These are phyloP conservation scores for Shinisaurus crocodilurus DNA, from an alignment of 2,113 vertebrate species.

Conservation along the genomic window DNA sequence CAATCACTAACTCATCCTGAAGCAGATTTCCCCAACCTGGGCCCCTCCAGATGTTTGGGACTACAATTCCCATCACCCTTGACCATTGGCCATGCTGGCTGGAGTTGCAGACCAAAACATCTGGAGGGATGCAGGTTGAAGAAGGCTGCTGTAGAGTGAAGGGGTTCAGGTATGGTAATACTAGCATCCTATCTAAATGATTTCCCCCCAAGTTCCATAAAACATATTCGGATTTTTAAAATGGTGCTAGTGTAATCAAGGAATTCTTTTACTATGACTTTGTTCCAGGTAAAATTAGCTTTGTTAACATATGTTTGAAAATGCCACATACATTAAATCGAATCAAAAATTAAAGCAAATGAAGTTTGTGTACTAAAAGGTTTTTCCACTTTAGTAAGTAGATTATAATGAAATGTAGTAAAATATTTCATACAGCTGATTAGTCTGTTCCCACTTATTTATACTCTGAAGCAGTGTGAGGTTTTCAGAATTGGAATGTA, in stretches of 20 bases:
- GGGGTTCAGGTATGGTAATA: neutral
- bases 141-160: neutral
- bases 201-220: neutral
- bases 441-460: slow-evolving; percentile 71
- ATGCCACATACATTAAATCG: slow-evolving; percentile 60
- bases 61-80: neutral
- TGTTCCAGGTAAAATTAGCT: slow-evolving; percentile 43
- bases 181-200: neutral
- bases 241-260: slow-evolving; percentile 4
- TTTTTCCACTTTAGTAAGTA: slow-evolving; percentile 73
- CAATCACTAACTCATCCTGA: neutral
- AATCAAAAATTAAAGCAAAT: slow-evolving; percentile 73
- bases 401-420: slow-evolving; percentile 73
- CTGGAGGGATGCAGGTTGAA: neutral
- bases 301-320: slow-evolving; percentile 51
- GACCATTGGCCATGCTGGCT: neutral
- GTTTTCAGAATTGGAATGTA: slow-evolving; percentile 67
- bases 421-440: slow-evolving; percentile 71
- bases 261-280: slow-evolving; percentile 23
- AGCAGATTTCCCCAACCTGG: neutral
- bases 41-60: neutral
- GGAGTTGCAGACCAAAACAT: neutral
- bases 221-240: neutral
- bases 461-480: slow-evolving; percentile 63
- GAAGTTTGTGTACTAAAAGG: slow-evolving; percentile 67